Base-by-base conservation (phyloP, 2,113 vertebrate genomes). In the Galbula dea region DNA sequence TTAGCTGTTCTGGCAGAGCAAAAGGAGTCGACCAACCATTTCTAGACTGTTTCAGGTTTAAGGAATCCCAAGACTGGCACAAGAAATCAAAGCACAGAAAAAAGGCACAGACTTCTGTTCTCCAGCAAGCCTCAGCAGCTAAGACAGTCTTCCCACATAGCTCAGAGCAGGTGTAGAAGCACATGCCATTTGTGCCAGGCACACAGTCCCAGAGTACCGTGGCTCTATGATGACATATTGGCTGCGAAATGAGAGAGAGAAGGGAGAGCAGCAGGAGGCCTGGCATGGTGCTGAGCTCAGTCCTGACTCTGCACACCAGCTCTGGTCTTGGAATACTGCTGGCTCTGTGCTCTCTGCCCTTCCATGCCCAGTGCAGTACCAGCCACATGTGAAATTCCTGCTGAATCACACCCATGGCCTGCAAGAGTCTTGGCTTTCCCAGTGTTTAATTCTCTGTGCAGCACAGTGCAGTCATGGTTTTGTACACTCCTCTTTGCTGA, bases 161-260 rank as follows among this genome's bases (percentile, higher is more conserved):
- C 16, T 62, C 55, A 83, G 63, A 88, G 72, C 58, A 90, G 46
- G 34, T 74, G 45, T 83, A 59, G 76, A 75, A 88, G 34, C 24
- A 26, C 21, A 39, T 58, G 22, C 63, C 68, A 29, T 75, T 80
- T 80, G 36, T 77, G 75, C 54, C 58, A 79, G 62, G 39, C 32
- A 55, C 0, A 3, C 37, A 75, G 1, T 69, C 66, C 30, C 3
- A 1, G 29, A 91, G 23, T 30, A 36, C 41, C 0, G 0, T 76
- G 86, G 54, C 63, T 62, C 24, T 49, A 78, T 51, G 34, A 52
- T 82, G 46, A 34, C 55, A 46, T 9, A 52, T 89, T 88, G 81
- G 3, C 52, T 68, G 39, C 65, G 69, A 89, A 90, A 55, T 24
- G 80, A 34, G 63, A 46, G 61, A 66, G n/a, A 51, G n/a, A 51